These are phyloP conservation scores for Tragopan temminckii DNA, from an alignment of 2,797 vertebrate genomes.

Conservation along the genomic window DNA sequence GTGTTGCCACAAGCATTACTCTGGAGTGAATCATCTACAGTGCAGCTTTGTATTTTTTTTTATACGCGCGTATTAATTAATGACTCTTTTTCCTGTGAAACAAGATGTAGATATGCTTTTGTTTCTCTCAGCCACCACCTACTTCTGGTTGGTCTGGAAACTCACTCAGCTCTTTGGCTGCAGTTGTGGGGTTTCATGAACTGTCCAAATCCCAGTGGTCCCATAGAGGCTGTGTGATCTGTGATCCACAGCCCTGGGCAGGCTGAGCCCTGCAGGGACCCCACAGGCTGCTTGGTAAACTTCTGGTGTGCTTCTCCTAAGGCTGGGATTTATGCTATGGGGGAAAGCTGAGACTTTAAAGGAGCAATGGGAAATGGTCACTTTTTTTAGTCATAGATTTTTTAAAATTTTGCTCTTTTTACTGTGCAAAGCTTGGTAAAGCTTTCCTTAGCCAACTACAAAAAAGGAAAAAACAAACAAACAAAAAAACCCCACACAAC, in stretches of 20 bases:
- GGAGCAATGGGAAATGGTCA: not conserved
- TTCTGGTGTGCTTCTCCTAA: not conserved
- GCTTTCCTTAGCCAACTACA: not conserved
- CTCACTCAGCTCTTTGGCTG: not conserved
- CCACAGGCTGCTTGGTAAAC: rapidly evolving
- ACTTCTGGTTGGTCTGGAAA: slow-evolving; percentile 34
- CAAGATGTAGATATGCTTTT: slow-evolving; percentile 29
- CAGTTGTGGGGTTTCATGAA: not conserved
- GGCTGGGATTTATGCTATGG: rapidly evolving
- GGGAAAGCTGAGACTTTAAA: not conserved
- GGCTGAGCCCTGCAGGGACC: rapidly evolving
- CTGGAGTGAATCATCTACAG: not conserved
- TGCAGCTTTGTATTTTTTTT: not conserved
- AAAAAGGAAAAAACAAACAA: not conserved
- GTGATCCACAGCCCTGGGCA: rapidly evolving
- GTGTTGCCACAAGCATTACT: not conserved
- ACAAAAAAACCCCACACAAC: not conserved
- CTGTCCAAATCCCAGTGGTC: not conserved
- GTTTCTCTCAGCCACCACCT: slow-evolving; percentile 18
- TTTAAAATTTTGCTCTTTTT: not conserved
- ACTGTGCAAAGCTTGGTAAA: not conserved
- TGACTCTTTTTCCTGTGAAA: slow-evolving; percentile 20
- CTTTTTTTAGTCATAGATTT: not conserved
- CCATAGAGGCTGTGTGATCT: rapidly evolving
- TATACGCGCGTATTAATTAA: not conserved